Base-by-base conservation (phyloP, 2,113 vertebrate genomes). In the Leptobrachium leishanense region DNA sequence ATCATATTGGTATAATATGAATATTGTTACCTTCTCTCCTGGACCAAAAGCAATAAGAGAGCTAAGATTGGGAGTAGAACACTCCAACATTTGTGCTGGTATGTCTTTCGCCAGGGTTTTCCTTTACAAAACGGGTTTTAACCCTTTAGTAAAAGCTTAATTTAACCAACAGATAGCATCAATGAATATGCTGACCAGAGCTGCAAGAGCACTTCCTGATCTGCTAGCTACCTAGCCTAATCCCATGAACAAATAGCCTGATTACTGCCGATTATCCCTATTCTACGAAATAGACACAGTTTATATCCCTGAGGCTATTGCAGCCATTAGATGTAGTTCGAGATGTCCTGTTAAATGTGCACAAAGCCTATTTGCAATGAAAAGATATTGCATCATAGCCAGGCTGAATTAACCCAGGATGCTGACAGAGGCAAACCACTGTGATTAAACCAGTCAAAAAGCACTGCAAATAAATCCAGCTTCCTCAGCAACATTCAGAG, bases 351-450 rank as follows among this genome's bases (percentile, higher is more conserved):
- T 50, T 81, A 66, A 81, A 74, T n/a, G n/a, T 74, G 42, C 55
- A 65, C 64, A 74, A 74, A 81, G 72, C 78, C 54, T 81, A 74
- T 81, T 59, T 68, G 1, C 42, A 68, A 62, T 74, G 78, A 74
- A 81, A 67, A 74, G 78, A 81, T 68, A 72, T 81, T 74, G 72
- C 78, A 74, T 74, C 78, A 74, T 74, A 62, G 50, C 41, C 71
- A 74, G 43, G 4, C 64, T 81, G 11, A 68, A 44, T 55, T 59
- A 67, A 74, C 71, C 55, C 64, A 74, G 63, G 55, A 15, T 81
- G 72, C 78, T 81, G 71, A 81, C 71, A 10, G n/a, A 55, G 71
- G 44, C 72, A 81, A 68, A 68, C 5, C 72, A 64, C 50, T 67
- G 71, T 74, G 78, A 81, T 81, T 74, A 59, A 79, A 74, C 72